Evolutionary conservation across 1,140 invertebrate genomes (phyloP).

Genomic region (Tetragonula clypearis): DNA sequence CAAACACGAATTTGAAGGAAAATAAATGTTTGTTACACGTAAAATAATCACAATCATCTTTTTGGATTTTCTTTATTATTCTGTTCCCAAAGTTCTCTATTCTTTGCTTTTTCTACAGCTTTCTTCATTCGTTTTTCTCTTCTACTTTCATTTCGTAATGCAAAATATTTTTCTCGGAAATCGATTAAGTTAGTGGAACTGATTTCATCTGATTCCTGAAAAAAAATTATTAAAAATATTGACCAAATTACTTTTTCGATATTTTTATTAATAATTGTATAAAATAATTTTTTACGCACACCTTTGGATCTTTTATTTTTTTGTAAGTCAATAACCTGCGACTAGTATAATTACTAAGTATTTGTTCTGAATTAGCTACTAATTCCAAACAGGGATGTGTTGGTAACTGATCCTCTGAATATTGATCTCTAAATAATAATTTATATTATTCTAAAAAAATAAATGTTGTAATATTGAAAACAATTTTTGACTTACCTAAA

Average conservation of each 20-base stretch:
- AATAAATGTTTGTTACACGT: conserved; percentile 45
- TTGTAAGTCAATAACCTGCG: conserved; percentile 93
- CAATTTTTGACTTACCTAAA: conserved; percentile 84
- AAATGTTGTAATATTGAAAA: conserved; percentile 44
- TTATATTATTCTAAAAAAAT: conserved; percentile 10
- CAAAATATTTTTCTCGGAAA: conserved; percentile 86
- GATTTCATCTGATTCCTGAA: conserved; percentile 69
- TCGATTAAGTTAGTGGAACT: conserved; percentile 78
- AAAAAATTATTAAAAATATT: conserved; percentile 38
- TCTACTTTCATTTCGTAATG: conserved; percentile 84
- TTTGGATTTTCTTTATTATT: conserved; percentile 55
- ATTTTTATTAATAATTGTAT: conserved; percentile 33
- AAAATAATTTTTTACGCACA: conserved; percentile 46
- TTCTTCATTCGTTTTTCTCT: conserved; percentile 81
- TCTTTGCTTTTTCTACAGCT: conserved; percentile 71
- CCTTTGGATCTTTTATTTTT: conserved; percentile 86
- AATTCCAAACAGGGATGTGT: conserved; percentile 90
- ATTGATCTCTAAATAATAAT: conserved; percentile 85
- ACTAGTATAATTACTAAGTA: conserved; percentile 89
- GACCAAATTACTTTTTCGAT: conserved; percentile 47
- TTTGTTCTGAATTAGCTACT: conserved; percentile 93
- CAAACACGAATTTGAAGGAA: conserved; percentile 20
- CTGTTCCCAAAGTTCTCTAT: conserved; percentile 75
- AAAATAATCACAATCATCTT: conserved; percentile 60
- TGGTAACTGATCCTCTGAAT: conserved; percentile 89